Evolutionary conservation across 2,888 invertebrate genomes (phyloP), one percentile per base, ranked within the genome.

Genomic region (Autographa gamma): DNA sequence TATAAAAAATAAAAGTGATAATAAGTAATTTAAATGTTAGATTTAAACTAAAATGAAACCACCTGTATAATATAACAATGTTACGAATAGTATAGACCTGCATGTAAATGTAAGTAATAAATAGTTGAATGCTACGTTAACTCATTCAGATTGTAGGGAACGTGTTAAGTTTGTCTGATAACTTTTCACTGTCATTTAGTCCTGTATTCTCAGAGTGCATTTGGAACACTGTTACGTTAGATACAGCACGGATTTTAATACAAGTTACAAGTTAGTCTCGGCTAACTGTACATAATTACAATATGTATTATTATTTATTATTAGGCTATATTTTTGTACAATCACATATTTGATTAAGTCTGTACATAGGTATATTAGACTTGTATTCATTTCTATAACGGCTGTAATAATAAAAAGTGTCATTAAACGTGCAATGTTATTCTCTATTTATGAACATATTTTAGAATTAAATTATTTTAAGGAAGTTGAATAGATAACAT

Each of bases 1-100:
- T 80, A 85, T 93, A 65, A 90, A 87, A 69, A 88, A 88, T 79
- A 90, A 86, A 82, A 88, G 83, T 76, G 59, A 32, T 74, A 66
- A 71, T 41, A 63, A 69, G 58, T 75, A 72, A 56, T 43, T 48
- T 32, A 38, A 38, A 38, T 61, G 11, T 38, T 34, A 6, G 19
- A 41, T 67, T 18, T 43, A 62, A 43, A 38, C 48, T 31, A 52
- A 65, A 58, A 61, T 66, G 43, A 48, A 73, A 38, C 56, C 34
- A 32, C 31, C 38, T 62, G 7, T 48, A n/a, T 48, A 48, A 5
- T 43, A 14, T 16, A 43, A 43, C 43, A 43, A n/a, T 48, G 48
- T 48, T 7, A 48, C 48, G 48, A 48, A 48, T 48, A 48, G 48
- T 7, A 48, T n/a, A 48, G 48, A 48, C 48, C 48, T 48, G 48